Evolutionary conservation across 2,113 vertebrate species (phyloP).

Genomic region (Cyprinodon variegatus): DNA sequence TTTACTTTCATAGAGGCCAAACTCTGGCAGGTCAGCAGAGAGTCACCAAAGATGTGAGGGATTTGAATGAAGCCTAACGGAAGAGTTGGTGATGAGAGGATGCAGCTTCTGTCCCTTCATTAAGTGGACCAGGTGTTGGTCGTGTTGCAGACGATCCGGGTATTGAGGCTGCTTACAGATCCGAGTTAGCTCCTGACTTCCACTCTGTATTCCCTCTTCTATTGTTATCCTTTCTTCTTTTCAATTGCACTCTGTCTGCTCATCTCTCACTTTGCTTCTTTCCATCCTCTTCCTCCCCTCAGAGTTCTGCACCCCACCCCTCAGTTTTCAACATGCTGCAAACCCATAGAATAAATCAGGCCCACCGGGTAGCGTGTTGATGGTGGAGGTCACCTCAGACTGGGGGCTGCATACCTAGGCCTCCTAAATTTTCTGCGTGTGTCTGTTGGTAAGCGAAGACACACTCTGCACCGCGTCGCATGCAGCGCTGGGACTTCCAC

Average conservation of each 20-base stretch:
- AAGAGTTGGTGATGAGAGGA: no score
- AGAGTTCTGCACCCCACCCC: slow-evolving; percentile 5
- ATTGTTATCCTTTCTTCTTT: slow-evolving; percentile 17
- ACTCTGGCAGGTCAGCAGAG: no score
- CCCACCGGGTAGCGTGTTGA: slow-evolving; percentile 46
- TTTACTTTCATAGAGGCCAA: no score
- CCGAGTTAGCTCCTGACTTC: not conserved
- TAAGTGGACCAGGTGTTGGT: no score
- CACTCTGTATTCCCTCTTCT: slow-evolving; percentile 28
- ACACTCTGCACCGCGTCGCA: slow-evolving; percentile 16
- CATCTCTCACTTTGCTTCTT: not conserved
- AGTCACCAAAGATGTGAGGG: no score
- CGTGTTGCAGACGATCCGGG: no score
- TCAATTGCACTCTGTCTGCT: no score
- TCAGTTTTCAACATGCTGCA: slow-evolving; percentile 51
- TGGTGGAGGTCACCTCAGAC: slow-evolving; percentile 51
- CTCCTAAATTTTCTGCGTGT: slow-evolving; percentile 24
- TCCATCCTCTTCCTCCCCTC: slow-evolving; percentile 7
- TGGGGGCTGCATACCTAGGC: slow-evolving; percentile 22
- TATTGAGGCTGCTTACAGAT: no score
- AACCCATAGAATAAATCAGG: slow-evolving; percentile 54
- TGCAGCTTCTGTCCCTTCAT: no score
- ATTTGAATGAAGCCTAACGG: no score
- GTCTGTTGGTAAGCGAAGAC: slow-evolving; percentile 1
- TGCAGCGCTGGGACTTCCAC: slow-evolving; percentile 45